Conservation (phyloP, 2,888 invertebrate genomes). For the Heliconius erato region DNA sequence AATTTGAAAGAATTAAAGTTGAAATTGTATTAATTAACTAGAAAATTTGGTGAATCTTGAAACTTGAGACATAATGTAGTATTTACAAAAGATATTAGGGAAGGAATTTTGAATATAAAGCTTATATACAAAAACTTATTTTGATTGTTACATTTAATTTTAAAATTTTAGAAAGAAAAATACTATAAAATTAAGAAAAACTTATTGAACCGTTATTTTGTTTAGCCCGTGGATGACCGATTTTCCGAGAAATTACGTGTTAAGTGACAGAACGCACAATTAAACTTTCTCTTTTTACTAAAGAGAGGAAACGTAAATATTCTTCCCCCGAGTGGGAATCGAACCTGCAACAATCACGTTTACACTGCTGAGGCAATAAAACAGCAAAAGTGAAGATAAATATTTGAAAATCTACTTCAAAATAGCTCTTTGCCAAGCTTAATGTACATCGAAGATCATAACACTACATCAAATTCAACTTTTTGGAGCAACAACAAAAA, state of each 20-base stretch:
- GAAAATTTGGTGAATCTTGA: neutral
- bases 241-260: too few species aligned
- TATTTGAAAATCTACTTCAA: neutral
- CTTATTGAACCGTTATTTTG: too few species aligned
- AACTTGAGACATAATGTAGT: neutral
- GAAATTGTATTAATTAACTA: neutral
- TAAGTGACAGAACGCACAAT: too few species aligned
- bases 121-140: neutral
- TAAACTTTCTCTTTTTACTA: too few species aligned
- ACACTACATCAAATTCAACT: slow-evolving; percentile 29
- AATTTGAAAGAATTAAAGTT: fast-evolving
- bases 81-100: neutral
- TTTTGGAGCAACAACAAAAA: slow-evolving; percentile 15
- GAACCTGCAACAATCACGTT: too few species aligned
- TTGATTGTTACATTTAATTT: neutral
- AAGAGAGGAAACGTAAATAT: too few species aligned
- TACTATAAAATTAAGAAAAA: neutral
- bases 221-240: too few species aligned
- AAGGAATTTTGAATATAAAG: neutral
- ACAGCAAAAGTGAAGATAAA: neutral
- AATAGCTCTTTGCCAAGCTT: slow-evolving; percentile 33
- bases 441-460: slow-evolving; percentile 22
- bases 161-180: neutral
- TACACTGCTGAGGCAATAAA: neutral
- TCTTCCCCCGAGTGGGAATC: too few species aligned